Conservation (phyloP, 2,113 vertebrate species). For the Charina bottae region DNA sequence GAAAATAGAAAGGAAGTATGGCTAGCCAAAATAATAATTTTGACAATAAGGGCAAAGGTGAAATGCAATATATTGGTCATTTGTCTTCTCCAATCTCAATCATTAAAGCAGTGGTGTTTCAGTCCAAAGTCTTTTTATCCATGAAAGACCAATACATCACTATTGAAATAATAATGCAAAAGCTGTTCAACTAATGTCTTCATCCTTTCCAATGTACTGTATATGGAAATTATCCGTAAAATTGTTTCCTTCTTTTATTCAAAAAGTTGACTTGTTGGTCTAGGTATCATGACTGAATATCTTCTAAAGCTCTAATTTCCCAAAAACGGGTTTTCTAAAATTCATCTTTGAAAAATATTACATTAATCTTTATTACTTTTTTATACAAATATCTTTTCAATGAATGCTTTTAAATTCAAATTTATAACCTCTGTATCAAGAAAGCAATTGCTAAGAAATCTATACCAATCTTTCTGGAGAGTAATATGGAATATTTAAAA, state of each 20-base stretch:
- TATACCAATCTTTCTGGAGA: not conserved
- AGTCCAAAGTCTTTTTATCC: constrained; percentile 17
- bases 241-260: constrained; percentile 37
- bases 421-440: constrained; percentile 10
- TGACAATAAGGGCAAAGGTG: constrained; percentile 58
- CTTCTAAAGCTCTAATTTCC: constrained; percentile 34
- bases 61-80: constrained; percentile 57
- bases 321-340: constrained; percentile 33
- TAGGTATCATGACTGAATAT: constrained; percentile 40
- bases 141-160: constrained; percentile 42
- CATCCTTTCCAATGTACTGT: constrained; percentile 51
- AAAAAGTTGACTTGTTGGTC: constrained; percentile 39
- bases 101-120: constrained; percentile 61
- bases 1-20: not conserved
- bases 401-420: constrained; percentile 14
- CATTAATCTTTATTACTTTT: constrained; percentile 21
- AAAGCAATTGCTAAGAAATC: not conserved
- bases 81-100: constrained; percentile 66
- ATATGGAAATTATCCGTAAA: constrained; percentile 35
- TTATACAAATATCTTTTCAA: not conserved
- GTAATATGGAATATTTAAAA: not conserved
- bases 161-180: constrained; percentile 59
- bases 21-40: constrained; percentile 60
- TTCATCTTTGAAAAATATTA: constrained; percentile 19
- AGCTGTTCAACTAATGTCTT: constrained; percentile 41